phyloP scores from a whole-genome alignment of 2,113 vertebrate species.

The Pterophyllum scalare region DNA sequence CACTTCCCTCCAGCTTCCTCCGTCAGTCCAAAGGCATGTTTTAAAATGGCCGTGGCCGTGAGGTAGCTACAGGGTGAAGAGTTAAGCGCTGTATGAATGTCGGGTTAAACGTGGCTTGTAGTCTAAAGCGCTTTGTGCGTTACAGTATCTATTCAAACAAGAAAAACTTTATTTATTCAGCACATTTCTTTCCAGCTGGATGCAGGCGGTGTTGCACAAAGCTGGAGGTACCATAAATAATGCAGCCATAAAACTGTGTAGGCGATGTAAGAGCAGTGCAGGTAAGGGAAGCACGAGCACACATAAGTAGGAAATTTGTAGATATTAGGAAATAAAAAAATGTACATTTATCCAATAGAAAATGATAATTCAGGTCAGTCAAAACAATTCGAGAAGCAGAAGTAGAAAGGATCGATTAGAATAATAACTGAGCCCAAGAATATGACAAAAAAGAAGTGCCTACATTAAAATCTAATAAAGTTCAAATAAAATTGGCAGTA shows the following conservation, averaged over 20 bases:
- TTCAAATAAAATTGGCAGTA: background rate
- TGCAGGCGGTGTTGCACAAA: background rate
- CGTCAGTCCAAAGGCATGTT: background rate
- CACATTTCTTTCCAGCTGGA: background rate
- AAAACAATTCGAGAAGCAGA: background rate
- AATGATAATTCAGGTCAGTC: background rate
- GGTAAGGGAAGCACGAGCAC: background rate
- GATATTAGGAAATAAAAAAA: background rate
- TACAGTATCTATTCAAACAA: background rate
- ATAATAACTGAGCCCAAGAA: background rate
- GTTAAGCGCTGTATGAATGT: background rate
- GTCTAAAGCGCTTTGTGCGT: background rate
- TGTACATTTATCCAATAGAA: background rate
- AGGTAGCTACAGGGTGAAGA: background rate
- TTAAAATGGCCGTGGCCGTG: background rate
- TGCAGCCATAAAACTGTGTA: background rate
- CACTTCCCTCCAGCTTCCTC: background rate
- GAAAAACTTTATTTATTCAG: background rate
- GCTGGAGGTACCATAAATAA: background rate
- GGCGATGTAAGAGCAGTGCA: too few relatives aligned
- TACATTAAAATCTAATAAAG: background rate
- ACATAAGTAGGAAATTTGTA: background rate
- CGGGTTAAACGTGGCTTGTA: background rate
- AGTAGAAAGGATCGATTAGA: background rate
- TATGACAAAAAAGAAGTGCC: too few relatives aligned